Base-by-base conservation (phyloP, 2,113 vertebrate species). In the Pterophyllum scalare region DNA sequence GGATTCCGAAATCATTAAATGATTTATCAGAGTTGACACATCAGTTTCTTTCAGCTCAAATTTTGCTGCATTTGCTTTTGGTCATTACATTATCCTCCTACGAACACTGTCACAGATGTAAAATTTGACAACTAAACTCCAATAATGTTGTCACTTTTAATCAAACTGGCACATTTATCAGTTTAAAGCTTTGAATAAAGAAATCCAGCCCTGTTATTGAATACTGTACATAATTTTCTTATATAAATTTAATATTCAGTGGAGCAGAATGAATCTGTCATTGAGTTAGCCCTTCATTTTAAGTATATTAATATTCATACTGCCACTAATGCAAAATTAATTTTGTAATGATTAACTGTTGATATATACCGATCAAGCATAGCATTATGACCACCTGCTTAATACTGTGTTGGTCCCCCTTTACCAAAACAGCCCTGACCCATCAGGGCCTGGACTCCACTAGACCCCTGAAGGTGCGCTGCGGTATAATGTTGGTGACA, bases 11-110 rank as follows among this genome's bases (percentile, higher is more conserved):
- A 80, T 89, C 76, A 38, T 38, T 2, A 65, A 80, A 72, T 82
- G 85, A 92, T 88, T 83, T 84, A 88, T 90, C 64, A 77, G 59
- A 84, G 38, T 81, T 91, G 90, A 91, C 88, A 64, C 67, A 61
- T 91, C 75, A 52, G 58, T 88, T 93, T 87, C 46, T 82, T 65
- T 87, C 81, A 38, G 20, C 76, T 87, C 59, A 86, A 49, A 76
- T 81, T 75, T 40, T 56, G 38, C 79, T 74, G 57, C 67, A 58
- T 74, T 22, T 80, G 77, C 61, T 86, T 83, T 54, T 75, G 83
- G 70, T 87, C 60, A 59, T 88, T 77, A 83, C 83, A 83, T 83
- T 76, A 79, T 81, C 72, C 84, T 72, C 77, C 28, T 22, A 38
- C 77, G 14, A 77, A 60, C 4, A 9, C 59, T 82, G 78, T 86